Percentiles rank a stretch among this genome's conserved stretches.
phyloP scores from a whole-genome alignment of 2,113 vertebrate species.

The Alexandromys fortis region DNA sequence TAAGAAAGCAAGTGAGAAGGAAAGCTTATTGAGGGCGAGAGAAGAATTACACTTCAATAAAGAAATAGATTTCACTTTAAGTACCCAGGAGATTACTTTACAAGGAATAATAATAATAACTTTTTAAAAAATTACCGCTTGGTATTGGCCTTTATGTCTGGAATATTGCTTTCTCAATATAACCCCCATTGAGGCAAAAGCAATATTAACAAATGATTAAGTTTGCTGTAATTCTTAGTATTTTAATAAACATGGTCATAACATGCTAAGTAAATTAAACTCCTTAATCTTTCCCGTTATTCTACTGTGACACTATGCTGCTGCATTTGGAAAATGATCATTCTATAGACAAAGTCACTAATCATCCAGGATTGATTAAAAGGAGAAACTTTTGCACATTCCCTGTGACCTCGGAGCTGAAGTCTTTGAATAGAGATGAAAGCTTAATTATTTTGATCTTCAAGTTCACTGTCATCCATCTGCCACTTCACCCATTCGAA shows the following conservation, averaged over 20 bases:
- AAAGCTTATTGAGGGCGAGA: constrained; percentile 44
- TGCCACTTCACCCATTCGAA: constrained; percentile 59
- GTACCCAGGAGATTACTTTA: constrained; percentile 60
- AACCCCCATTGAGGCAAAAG: constrained; percentile 70
- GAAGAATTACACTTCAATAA: constrained; percentile 63
- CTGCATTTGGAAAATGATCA: constrained; percentile 72
- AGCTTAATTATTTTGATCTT: constrained; percentile 78
- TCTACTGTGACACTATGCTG: constrained; percentile 65
- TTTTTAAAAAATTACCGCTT: constrained; percentile 35
- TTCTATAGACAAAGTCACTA: constrained; percentile 79
- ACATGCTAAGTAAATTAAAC: constrained; percentile 82
- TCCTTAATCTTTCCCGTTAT: constrained; percentile 79
- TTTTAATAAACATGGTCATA: constrained; percentile 81
- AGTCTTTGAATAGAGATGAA: constrained; percentile 73
- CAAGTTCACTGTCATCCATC: constrained; percentile 57
- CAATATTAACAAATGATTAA: constrained; percentile 77
- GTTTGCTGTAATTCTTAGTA: constrained; percentile 71
- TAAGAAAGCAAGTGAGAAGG: constrained; percentile 42
- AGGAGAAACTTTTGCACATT: constrained; percentile 67
- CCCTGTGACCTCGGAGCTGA: constrained; percentile 52
- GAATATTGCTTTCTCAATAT: constrained; percentile 73
- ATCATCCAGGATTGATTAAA: constrained; percentile 77
- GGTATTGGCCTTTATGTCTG: constrained; percentile 68
- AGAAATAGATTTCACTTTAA: constrained; percentile 71
- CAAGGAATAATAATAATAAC: constrained; percentile 62